Evolutionary conservation across 2,888 invertebrate genomes (phyloP), one percentile per base, ranked within the genome.

Genomic region (Drosophila nr. perissopoda): DNA sequence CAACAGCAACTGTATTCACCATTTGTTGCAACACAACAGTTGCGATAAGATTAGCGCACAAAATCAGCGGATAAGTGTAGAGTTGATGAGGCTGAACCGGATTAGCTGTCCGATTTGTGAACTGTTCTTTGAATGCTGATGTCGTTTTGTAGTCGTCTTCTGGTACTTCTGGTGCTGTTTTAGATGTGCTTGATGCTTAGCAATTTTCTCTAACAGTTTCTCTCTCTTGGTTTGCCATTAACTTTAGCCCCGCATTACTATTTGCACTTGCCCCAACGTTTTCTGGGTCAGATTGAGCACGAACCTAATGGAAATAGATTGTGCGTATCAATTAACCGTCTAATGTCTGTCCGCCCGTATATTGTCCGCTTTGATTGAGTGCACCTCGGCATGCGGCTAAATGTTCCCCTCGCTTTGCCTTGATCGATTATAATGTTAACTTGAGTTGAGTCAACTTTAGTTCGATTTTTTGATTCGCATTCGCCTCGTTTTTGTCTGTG

Each of bases 371-470:
- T 83, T 83, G 81, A 86, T 88, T 86, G 84, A 90, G 88, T 86
- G 77, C 79, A 76, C 64, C 64, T 68, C 70, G 70, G 83, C 87
- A 86, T 72, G 87, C 72, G 72, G 66, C 82, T 75, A 52, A 59
- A 76, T 82, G 69, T 74, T 81, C 88, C 88, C 76, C 84, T 89
- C 82, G 82, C 77, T 89, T 90, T 84, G 74, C 84, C 87, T 90
- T 90, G 90, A 90, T 90, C 87, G 87, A 88, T 88, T 88, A 88
- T 88, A 84, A 88, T 89, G 89, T 90, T 88, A 87, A 90, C 80
- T 75, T 73, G 53, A 63, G 56, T 68, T 58, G 66, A 74, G 56
- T 49, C 59, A 67, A 70, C 60, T 70, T 60, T 62, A 70, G 71
- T 68, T 74, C 53, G 65, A 70, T 65, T 66, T 84, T 74, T 66